These are phyloP conservation scores for Pachyramphus minor DNA, from an alignment of 2,113 vertebrate genomes.

Conservation along the genomic window DNA sequence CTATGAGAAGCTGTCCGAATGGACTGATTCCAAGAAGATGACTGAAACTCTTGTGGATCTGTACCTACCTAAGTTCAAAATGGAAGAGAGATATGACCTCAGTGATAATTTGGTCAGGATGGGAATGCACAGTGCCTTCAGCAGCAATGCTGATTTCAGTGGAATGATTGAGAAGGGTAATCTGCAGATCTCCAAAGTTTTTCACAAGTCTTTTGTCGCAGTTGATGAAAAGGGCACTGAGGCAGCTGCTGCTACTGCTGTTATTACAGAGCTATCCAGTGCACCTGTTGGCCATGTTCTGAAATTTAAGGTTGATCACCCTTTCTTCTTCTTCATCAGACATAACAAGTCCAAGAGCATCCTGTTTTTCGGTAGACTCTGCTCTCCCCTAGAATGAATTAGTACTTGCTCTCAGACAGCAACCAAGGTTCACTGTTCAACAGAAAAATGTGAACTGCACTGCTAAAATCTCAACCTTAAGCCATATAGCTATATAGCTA, in stretches of 20 bases:
- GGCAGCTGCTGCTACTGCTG: slow-evolving; percentile 81
- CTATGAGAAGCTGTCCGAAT: slow-evolving; percentile 74
- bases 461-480: neutral
- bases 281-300: rapidly evolving
- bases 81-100: slow-evolving; percentile 78
- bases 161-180: slow-evolving; percentile 71
- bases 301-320: slow-evolving; percentile 67
- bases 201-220: slow-evolving; percentile 87
- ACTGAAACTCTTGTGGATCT: slow-evolving; percentile 64
- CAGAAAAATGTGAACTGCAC: neutral
- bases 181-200: slow-evolving; percentile 78
- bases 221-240: slow-evolving; percentile 90
- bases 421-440: neutral
- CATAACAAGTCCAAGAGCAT: slow-evolving; percentile 66
- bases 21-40: slow-evolving; percentile 79
- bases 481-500: neutral
- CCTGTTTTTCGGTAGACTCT: slow-evolving; percentile 73
- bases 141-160: slow-evolving; percentile 72
- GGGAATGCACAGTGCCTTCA: slow-evolving; percentile 83
- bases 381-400: slow-evolving; percentile 17
- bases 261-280: neutral
- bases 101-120: slow-evolving; percentile 59
- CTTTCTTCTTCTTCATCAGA: slow-evolving; percentile 75
- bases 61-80: slow-evolving; percentile 79
- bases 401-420: neutral